phyloP scores from a whole-genome alignment of 2,113 vertebrate genomes.

The Hippocampus guttulatus region DNA sequence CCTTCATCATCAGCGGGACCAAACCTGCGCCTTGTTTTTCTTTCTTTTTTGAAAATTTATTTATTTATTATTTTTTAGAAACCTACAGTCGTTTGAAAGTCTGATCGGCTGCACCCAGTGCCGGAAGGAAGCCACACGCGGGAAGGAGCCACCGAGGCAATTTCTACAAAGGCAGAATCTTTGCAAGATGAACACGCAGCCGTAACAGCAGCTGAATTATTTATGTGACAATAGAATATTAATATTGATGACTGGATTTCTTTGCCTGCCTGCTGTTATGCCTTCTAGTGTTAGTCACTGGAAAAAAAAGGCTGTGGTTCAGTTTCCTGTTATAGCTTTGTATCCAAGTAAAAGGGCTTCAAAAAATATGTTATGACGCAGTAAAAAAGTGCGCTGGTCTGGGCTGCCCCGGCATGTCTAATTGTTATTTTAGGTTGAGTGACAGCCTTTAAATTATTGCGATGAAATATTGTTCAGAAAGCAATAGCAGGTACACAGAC shows the following conservation, averaged over 20 bases:
- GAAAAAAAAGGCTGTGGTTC: slow-evolving; percentile 20
- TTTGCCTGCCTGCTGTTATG: slow-evolving; percentile 38
- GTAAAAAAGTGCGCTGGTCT: slow-evolving; percentile 12
- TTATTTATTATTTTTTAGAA: neutral
- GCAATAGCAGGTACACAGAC: slow-evolving; percentile 8
- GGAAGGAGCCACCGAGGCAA: slow-evolving; percentile 33
- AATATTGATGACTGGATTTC: slow-evolving; percentile 56
- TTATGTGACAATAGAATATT: slow-evolving; percentile 56
- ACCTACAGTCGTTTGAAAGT: slow-evolving; percentile 34
- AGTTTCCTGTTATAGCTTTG: slow-evolving; percentile 51
- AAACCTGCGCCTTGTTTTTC: slow-evolving; percentile 5
- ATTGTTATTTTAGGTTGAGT: slow-evolving; percentile 30
- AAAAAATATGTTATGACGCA: slow-evolving; percentile 15
- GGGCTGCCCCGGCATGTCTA: neutral
- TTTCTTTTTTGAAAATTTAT: neutral
- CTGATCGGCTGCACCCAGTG: slow-evolving; percentile 30
- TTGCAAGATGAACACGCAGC: slow-evolving; percentile 50
- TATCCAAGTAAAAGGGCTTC: slow-evolving; percentile 18
- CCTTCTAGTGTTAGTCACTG: slow-evolving; percentile 25
- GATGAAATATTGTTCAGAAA: slow-evolving; percentile 15
- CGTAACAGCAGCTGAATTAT: slow-evolving; percentile 55
- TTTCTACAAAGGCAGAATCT: slow-evolving; percentile 52
- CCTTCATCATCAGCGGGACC: slow-evolving; percentile 27
- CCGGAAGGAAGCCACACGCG: slow-evolving; percentile 24
- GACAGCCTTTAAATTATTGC: slow-evolving; percentile 36